A percentile compares a stretch with the other conserved stretches of the same genome.
Evolutionary conservation across 1,140 invertebrate genomes (phyloP).

Genomic region (Neodiprion fabricii): DNA sequence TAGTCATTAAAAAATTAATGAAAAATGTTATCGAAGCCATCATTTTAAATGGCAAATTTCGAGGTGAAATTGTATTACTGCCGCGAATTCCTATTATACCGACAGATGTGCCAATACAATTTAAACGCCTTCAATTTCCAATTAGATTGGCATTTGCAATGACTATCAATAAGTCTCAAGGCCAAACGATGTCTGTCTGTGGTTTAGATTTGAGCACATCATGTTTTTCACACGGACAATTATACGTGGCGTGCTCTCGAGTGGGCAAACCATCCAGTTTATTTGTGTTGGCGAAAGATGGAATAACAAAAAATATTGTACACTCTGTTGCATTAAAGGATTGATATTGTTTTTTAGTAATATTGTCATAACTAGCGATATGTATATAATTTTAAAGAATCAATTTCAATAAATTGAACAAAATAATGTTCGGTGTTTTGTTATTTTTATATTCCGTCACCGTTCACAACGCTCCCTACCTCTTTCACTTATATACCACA

Average conservation of each 20-base stretch:
- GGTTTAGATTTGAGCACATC: conserved; percentile 45
- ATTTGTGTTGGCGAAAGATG: conserved; percentile 45
- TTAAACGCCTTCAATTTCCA: conserved; percentile 54
- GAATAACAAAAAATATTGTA: conserved; percentile 49
- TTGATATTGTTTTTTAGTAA: too few species aligned
- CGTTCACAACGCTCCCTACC: too few species aligned
- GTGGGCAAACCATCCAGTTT: conserved; percentile 54
- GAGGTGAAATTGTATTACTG: conserved; percentile 23
- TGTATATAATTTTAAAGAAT: too few species aligned
- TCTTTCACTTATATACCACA: too few species aligned
- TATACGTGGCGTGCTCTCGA: conserved; percentile 33
- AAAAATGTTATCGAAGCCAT: conserved; percentile 23
- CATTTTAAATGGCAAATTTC: conserved; percentile 8
- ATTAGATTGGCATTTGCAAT: conserved; percentile 56
- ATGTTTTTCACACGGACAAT: conserved; percentile 52
- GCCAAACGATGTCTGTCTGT: conserved; percentile 40
- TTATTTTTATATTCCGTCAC: too few species aligned
- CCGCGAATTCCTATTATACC: conserved; percentile 46
- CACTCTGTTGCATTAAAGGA: background rate
- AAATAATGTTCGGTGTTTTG: too few species aligned
- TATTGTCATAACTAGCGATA: too few species aligned
- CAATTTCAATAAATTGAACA: too few species aligned
- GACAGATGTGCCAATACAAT: conserved; percentile 39
- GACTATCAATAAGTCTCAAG: conserved; percentile 55
- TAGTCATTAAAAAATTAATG: conserved; percentile 34